Base-by-base conservation (phyloP, 2,888 invertebrate genomes). In the Dicroscelio sp. region DNA sequence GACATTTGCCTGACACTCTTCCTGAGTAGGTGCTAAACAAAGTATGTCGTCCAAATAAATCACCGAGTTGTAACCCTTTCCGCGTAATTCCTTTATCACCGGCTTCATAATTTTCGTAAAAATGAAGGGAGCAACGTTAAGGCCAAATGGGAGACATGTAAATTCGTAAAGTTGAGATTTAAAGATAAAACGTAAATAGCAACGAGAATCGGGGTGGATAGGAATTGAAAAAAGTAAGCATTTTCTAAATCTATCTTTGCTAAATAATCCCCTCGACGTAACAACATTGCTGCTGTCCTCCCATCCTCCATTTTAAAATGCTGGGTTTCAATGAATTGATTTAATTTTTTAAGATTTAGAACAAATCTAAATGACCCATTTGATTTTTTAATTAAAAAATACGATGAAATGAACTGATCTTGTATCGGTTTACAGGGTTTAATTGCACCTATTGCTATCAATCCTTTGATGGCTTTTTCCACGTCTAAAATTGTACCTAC, bases 281-380 rank as follows among this genome's bases (percentile, higher is more conserved):
- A 30, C 6, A 73, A 30, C 33, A 35, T 65, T 0, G 69, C 1
- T n/a, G 43, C 88, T 14, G 73, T 73, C 17, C 67, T 30, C 4
- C 58, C 60, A 67, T 88, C 84, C 60, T 89, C 80, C 73, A 85
- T 60, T 30, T 88, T 88, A 38, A 84, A 88, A 79, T 85, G 84
- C n/a, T 78, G 25, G 14, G 48, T 48, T 14, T 20, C 17, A 20
- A 48, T 48, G 20, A 48, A 48, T 20, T 48, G 12, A n/a, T 48
- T 48, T 48, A 48, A 14, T 20, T 14, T 10, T 48, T 20, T 48
- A 10, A 48, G 80, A 71, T 89, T 80, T 2, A 89, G 27, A 0
- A 89, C 75, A 48, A 90, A 90, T 27, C 89, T 84, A 20, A 65
- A 78, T 14, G 38, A 23, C 10, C 38, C 79, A 30, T 65, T 52